These are phyloP conservation scores for Tenebrosternarchus preto DNA, from an alignment of 2,113 vertebrate genomes.

Conservation along the genomic window DNA sequence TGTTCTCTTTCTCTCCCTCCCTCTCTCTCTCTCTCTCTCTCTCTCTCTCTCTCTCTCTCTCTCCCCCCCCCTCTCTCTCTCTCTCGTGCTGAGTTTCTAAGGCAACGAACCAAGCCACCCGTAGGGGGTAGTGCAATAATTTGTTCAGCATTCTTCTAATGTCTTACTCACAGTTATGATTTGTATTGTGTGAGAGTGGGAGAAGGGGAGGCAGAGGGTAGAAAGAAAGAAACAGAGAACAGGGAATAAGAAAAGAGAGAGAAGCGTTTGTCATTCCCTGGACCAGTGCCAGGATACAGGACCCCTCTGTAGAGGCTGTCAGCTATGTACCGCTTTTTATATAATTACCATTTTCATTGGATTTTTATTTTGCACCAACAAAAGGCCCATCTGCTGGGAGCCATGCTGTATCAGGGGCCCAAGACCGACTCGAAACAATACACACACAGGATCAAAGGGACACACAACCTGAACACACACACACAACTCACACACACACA, in stretches of 20 bases:
- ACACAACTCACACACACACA: slow-evolving; percentile 22
- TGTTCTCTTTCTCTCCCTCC: slow-evolving; percentile 15
- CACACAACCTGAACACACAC: slow-evolving; percentile 43
- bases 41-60: slow-evolving; percentile 28
- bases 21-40: slow-evolving; percentile 16
- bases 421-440: slow-evolving; percentile 69
- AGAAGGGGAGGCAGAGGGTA: slow-evolving; percentile 43
- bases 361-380: slow-evolving; percentile 79
- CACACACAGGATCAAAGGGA: slow-evolving; percentile 64
- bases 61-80: slow-evolving; percentile 16
- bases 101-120: slow-evolving; percentile 49
- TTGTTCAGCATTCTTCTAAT: slow-evolving; percentile 61
- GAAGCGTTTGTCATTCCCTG: slow-evolving; percentile 66
- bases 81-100: slow-evolving; percentile 34
- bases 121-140: slow-evolving; percentile 53
- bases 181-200: slow-evolving; percentile 47
- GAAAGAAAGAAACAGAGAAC: slow-evolving; percentile 16
- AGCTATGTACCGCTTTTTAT: slow-evolving; percentile 69
- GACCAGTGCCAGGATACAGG: slow-evolving; percentile 57
- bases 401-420: slow-evolving; percentile 63
- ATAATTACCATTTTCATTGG: slow-evolving; percentile 84
- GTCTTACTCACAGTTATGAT: slow-evolving; percentile 58
- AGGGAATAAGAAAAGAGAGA: slow-evolving; percentile 59
- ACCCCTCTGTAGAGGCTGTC: slow-evolving; percentile 60
- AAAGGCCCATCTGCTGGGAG: slow-evolving; percentile 77